phyloP scores from a whole-genome alignment of 2,888 invertebrate species.

The Amiota minor region DNA sequence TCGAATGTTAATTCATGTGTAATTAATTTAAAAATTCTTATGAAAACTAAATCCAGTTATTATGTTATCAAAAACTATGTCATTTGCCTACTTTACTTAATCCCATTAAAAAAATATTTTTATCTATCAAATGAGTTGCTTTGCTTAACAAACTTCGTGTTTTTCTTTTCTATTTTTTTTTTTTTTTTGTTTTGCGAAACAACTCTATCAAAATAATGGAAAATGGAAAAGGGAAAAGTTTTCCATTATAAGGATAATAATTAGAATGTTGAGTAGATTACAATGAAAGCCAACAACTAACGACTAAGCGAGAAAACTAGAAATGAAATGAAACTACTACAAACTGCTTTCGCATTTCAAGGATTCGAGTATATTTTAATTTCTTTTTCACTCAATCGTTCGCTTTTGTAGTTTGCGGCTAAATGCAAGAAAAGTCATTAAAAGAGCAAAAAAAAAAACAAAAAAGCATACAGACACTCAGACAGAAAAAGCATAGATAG shows the following conservation, averaged over 20 bases:
- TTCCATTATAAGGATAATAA: not conserved
- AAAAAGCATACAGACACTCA: not conserved
- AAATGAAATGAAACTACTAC: not conserved
- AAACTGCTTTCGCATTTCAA: not conserved
- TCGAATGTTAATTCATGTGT: too few species aligned
- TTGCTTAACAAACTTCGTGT: too few species aligned
- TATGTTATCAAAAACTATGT: too few species aligned
- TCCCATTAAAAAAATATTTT: too few species aligned
- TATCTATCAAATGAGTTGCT: too few species aligned
- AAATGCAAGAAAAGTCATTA: slow-evolving; percentile 14
- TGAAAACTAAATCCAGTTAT: too few species aligned
- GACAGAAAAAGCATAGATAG: slow-evolving; percentile 1
- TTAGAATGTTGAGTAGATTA: slow-evolving; percentile 2
- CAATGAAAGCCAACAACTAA: slow-evolving; percentile 4
- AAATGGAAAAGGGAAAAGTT: too few species aligned
- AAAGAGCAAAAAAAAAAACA: not conserved
- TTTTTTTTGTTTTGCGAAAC: too few species aligned
- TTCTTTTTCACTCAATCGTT: slow-evolving; percentile 4
- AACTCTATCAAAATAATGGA: too few species aligned
- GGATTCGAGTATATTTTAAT: not conserved
- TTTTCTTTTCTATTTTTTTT: too few species aligned
- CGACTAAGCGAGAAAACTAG: not conserved
- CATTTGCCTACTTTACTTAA: too few species aligned
- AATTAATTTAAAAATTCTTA: too few species aligned
- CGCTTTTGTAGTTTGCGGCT: slow-evolving; percentile 1